These are phyloP conservation scores for Teleogryllus oceanicus DNA, from an alignment of 2,888 invertebrate species.

Conservation along the genomic window DNA sequence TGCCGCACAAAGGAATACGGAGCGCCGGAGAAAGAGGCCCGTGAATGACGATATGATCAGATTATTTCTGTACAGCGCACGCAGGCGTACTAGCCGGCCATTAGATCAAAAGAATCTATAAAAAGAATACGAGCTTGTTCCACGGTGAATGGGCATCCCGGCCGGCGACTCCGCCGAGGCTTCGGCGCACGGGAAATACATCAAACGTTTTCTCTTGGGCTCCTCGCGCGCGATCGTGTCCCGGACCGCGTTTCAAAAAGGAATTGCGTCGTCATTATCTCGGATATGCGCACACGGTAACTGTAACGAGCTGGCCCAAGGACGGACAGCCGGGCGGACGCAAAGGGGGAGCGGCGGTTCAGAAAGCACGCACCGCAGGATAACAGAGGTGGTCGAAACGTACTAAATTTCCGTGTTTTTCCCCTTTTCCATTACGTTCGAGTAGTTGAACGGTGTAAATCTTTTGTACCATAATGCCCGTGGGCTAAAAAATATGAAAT, in stretches of 20 bases:
- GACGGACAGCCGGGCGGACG: too few relatives aligned
- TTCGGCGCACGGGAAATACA: not conserved
- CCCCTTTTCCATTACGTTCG: too few relatives aligned
- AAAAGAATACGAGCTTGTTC: not conserved
- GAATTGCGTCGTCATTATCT: constrained; percentile 6
- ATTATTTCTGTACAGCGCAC: constrained; percentile 18
- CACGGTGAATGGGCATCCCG: constrained; percentile 18
- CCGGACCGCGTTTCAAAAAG: not conserved
- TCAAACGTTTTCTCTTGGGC: not conserved
- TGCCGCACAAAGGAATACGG: not conserved
- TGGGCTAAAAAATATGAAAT: too few relatives aligned
- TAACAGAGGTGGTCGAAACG: too few relatives aligned
- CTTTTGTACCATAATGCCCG: too few relatives aligned
- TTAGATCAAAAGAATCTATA: constrained; percentile 18
- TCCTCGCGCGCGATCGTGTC: not conserved
- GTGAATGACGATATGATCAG: constrained; percentile 18
- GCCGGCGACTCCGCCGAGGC: not conserved
- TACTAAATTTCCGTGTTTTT: too few relatives aligned
- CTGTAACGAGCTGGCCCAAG: not conserved
- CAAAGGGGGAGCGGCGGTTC: too few relatives aligned
- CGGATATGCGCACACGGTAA: not conserved
- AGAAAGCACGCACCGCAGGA: too few relatives aligned
- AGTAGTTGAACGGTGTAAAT: too few relatives aligned
- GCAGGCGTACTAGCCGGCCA: constrained; percentile 5
- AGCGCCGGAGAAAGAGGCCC: not conserved